Conservation (phyloP, 2,113 vertebrate genomes). For the Clinocottus analis region DNA sequence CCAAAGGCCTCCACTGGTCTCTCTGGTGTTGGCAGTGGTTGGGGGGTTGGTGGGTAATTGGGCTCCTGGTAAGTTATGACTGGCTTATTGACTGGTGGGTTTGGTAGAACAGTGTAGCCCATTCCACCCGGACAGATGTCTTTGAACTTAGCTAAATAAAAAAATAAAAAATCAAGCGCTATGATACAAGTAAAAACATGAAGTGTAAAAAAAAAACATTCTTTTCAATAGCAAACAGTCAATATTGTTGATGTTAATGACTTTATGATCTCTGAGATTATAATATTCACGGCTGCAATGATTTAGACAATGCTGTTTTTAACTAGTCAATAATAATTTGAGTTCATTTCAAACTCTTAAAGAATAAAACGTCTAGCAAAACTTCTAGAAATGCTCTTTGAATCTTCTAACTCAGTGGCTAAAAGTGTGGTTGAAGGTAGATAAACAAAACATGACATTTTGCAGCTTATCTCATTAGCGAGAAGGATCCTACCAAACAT, state of each 20-base stretch:
- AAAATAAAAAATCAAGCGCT: conserved; percentile 2
- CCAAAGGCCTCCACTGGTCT: conserved; percentile 92
- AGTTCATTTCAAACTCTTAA: background rate
- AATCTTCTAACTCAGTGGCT: background rate
- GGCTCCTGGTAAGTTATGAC: conserved; percentile 88
- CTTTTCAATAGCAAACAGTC: background rate
- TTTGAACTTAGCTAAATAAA: conserved; percentile 93
- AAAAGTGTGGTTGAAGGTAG: background rate
- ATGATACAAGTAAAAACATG: conserved; percentile 6
- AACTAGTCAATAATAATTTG: background rate
- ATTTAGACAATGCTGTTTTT: background rate
- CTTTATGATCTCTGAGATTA: background rate
- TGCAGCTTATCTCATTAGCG: background rate
- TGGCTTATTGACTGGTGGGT: conserved; percentile 84
- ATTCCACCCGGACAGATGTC: conserved; percentile 99
- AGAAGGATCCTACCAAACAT: background rate
- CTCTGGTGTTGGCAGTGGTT: conserved; percentile 91
- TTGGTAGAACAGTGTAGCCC: conserved; percentile 97
- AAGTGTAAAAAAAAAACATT: background rate
- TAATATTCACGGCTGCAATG: background rate
- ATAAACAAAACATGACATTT: background rate
- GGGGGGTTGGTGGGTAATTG: conserved; percentile 84
- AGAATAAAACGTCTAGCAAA: background rate
- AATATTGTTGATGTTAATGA: background rate
- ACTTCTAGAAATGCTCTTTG: background rate